Conservation (phyloP, 2,888 invertebrate species). For the Drosophila longiperda region DNA sequence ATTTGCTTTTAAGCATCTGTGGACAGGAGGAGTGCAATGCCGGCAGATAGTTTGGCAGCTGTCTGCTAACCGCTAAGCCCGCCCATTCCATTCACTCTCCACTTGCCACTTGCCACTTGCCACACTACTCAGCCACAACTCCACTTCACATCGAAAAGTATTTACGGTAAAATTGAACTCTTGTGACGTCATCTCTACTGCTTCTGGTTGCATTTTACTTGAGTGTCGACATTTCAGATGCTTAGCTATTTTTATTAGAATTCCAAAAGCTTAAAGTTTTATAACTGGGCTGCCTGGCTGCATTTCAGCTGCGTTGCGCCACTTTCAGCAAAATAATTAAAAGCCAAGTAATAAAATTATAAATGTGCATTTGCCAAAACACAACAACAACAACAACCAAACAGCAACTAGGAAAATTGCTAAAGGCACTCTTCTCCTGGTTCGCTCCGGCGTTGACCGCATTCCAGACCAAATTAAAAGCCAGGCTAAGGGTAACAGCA, state of each 20-base stretch:
- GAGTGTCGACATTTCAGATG: slow-evolving; percentile 64
- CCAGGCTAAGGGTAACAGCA: slow-evolving; percentile 35
- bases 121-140: background rate
- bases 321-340: slow-evolving; percentile 63
- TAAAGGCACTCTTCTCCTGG: background rate
- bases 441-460: slow-evolving; percentile 54
- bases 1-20: slow-evolving; percentile 52
- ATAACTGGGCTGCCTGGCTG: slow-evolving; percentile 12
- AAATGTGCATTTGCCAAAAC: slow-evolving; percentile 53
- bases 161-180: slow-evolving; percentile 75
- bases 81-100: background rate
- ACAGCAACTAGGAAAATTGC: slow-evolving; percentile 15
- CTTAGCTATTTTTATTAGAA: slow-evolving; percentile 71
- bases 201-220: slow-evolving; percentile 26
- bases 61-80: slow-evolving; percentile 42
- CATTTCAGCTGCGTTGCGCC: slow-evolving; percentile 26
- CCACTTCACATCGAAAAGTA: slow-evolving; percentile 50
- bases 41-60: slow-evolving; percentile 54
- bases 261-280: slow-evolving; percentile 43
- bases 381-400: slow-evolving; percentile 5
- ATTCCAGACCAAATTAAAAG: slow-evolving; percentile 69
- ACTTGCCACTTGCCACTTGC: background rate
- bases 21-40: slow-evolving; percentile 29
- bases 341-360: slow-evolving; percentile 61
- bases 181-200: slow-evolving; percentile 38